These are phyloP conservation scores for Patagioenas fasciata DNA, from an alignment of 2,113 vertebrate genomes.

Conservation along the genomic window DNA sequence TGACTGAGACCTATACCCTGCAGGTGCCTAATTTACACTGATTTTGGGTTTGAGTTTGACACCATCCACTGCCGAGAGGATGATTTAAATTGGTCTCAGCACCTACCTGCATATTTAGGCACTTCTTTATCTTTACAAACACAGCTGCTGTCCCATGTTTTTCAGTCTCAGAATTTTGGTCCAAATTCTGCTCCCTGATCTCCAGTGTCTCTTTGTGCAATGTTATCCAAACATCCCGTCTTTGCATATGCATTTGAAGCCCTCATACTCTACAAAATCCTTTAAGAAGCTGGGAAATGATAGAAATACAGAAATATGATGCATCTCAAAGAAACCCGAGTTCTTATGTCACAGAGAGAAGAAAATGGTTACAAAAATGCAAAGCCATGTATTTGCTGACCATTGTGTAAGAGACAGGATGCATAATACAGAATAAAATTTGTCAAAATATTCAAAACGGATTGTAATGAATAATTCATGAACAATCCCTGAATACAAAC, in stretches of 20 bases:
- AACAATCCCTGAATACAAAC: neutral
- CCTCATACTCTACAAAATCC: neutral
- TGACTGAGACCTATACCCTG: neutral
- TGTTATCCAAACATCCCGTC: neutral
- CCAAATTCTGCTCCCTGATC: neutral
- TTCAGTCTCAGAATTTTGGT: neutral
- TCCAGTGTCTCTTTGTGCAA: neutral
- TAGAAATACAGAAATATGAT: neutral
- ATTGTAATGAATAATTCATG: neutral
- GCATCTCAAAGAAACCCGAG: neutral
- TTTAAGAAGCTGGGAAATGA: neutral
- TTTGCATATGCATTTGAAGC: neutral
- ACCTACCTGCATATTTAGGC: neutral
- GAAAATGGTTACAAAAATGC: neutral
- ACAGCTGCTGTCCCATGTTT: neutral
- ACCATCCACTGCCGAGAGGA: neutral
- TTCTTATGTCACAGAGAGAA: neutral
- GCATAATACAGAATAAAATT: neutral
- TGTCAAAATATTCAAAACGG: neutral
- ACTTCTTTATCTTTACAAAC: neutral
- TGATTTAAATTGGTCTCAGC: neutral
- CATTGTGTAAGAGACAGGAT: too few species aligned
- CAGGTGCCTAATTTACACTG: neutral
- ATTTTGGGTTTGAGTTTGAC: neutral
- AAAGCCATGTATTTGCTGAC: fast-evolving